Evolutionary conservation across 2,113 vertebrate genomes (phyloP).

Genomic region (Pogonocichla stellata): DNA sequence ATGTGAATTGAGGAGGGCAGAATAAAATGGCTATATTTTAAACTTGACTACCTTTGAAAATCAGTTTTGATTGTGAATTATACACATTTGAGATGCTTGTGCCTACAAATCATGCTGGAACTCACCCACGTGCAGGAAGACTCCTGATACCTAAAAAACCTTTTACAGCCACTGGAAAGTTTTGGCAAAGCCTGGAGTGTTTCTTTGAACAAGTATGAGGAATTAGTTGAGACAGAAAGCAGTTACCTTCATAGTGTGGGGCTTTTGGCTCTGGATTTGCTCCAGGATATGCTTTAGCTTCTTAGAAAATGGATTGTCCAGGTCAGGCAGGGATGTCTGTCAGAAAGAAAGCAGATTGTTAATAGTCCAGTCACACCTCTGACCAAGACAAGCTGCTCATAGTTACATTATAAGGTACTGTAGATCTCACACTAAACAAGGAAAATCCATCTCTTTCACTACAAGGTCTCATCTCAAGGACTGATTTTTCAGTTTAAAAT

Average conservation of each 20-base stretch:
- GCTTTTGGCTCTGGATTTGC: conserved; percentile 77
- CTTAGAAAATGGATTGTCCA: conserved; percentile 84
- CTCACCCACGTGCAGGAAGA: fast-evolving
- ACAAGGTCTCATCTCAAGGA: neutral
- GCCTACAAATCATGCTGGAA: neutral
- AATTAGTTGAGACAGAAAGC: neutral
- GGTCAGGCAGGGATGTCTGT: conserved; percentile 82
- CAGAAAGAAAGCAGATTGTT: neutral
- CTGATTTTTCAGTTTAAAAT: neutral
- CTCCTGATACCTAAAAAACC: fast-evolving
- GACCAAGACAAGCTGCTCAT: neutral
- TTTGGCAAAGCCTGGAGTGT: neutral
- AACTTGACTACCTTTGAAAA: neutral
- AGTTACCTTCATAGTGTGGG: conserved; percentile 90
- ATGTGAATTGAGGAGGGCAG: neutral
- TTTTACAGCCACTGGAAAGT: neutral
- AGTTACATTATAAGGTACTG: neutral
- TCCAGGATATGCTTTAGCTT: conserved; percentile 81
- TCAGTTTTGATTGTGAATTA: neutral
- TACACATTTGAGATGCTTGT: neutral
- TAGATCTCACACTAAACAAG: neutral
- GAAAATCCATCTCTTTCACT: neutral
- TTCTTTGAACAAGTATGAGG: neutral
- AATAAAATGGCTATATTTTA: neutral
- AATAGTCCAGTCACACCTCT: neutral